Base-by-base conservation (phyloP, 1,140 invertebrate species). In the Halyomorpha halys region DNA sequence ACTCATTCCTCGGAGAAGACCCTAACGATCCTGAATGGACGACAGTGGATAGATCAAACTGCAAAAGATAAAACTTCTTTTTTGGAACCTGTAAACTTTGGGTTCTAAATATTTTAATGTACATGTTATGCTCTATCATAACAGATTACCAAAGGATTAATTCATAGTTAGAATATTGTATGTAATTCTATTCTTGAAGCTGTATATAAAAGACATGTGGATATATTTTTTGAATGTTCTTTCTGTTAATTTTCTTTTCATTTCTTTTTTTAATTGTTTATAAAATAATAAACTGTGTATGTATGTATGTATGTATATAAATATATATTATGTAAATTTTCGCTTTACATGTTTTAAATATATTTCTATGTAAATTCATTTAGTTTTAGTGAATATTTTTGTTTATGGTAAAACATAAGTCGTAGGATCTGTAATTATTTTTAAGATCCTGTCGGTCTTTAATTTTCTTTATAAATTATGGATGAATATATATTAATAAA, bases 11-110 rank as follows among this genome's bases (percentile, higher is more conserved):
- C 65, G 80, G 80, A 5, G 87, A 89, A 69, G 87, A 90, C 74
- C 86, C 86, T 2, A 86, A 89, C 72, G 88, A 91, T 76, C 85
- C 83, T 3, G 88, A 91, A 72, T 91, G 88, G 88, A 80, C 79
- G 13, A 60, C 59, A 6, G 21, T 21, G n/a, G 61, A 62, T 23
- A 45, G 34, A 47, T 49, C 23, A 18, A 62, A 51, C 30, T 60
- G 30, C n/a, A 60, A 39, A 13, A 44, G 30, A 60, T 44, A 39
- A 44, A 25, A 23, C 16, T 25, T 60, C 59, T 25, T 23, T 34
- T 44, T 60, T 16, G 23, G 59, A 60, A 60, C 59, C 59, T 60
- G 5, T 44, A 19, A 16, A 3, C 16, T 18, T 21, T 30, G 59
- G 39, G 59, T 60, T 34, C 59, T 39, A 44, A n/a, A 60, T 44